phyloP scores from a whole-genome alignment of 2,888 invertebrate species.

The Cryptocephalus primarius region DNA sequence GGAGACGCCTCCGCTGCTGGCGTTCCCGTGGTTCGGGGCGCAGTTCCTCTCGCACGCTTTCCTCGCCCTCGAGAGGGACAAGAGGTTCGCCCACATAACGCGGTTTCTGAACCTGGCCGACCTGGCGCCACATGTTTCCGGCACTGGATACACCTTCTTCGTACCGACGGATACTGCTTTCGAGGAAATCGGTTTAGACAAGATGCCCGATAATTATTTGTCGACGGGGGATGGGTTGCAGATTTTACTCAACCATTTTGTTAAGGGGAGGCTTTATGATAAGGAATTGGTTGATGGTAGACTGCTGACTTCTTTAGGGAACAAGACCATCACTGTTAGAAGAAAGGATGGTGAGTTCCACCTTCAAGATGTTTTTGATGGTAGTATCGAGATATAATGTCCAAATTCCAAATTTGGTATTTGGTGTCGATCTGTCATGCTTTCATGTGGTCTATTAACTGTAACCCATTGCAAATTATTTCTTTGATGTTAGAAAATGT shows the following conservation, averaged over 20 bases:
- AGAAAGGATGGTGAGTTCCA: slow-evolving; percentile 35
- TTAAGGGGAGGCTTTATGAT: slow-evolving; percentile 49
- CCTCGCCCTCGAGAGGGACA: slow-evolving; percentile 46
- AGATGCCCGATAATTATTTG: slow-evolving; percentile 46
- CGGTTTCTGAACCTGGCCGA: slow-evolving; percentile 52
- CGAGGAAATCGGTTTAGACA: slow-evolving; percentile 46
- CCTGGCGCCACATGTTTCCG: slow-evolving; percentile 48
- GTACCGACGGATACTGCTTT: slow-evolving; percentile 60
- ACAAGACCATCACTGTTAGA: slow-evolving; percentile 43
- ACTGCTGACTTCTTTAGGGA: slow-evolving; percentile 44
- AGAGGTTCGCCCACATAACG: slow-evolving; percentile 45
- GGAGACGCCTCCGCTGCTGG: slow-evolving; percentile 52
- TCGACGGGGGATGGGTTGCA: slow-evolving; percentile 46
- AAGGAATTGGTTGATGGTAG: slow-evolving; percentile 45
- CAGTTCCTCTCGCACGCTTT: slow-evolving; percentile 54
- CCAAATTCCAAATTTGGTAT: no score
- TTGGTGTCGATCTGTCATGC: no score
- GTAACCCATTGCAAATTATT: no score
- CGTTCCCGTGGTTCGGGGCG: slow-evolving; percentile 55
- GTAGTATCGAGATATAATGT: no score
- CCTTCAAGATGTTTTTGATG: no score
- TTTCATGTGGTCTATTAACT: no score
- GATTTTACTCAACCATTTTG: slow-evolving; percentile 50
- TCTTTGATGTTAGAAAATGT: no score
- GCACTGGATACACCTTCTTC: slow-evolving; percentile 58